A percentile compares a stretch with the other conserved stretches of the same genome.
These are phyloP conservation scores for Asobara japonica DNA, from an alignment of 1,140 invertebrate species.

Conservation along the genomic window DNA sequence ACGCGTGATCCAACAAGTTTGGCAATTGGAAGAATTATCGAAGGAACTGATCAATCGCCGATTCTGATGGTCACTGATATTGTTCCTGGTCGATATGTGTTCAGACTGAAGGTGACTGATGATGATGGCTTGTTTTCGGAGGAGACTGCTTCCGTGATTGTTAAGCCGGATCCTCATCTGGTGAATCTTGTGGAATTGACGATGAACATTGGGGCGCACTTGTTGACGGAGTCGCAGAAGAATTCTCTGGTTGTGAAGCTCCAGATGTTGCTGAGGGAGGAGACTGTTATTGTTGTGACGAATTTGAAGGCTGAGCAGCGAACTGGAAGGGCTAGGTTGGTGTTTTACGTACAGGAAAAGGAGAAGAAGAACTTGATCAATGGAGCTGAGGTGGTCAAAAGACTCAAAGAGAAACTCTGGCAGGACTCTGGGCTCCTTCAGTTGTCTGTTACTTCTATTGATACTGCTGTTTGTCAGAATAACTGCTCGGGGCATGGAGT, in stretches of 20 bases:
- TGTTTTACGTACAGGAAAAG: slow-evolving; percentile 72
- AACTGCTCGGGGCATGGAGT: slow-evolving; percentile 92
- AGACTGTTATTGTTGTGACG: slow-evolving; percentile 72
- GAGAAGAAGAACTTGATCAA: slow-evolving; percentile 62
- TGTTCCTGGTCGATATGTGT: slow-evolving; percentile 87
- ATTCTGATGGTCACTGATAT: slow-evolving; percentile 87
- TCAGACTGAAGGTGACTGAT: slow-evolving; percentile 88
- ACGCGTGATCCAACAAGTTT: slow-evolving; percentile 81
- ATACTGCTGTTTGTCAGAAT: slow-evolving; percentile 89
- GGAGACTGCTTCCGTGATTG: slow-evolving; percentile 86
- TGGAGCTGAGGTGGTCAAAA: slow-evolving; percentile 70
- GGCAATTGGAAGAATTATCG: slow-evolving; percentile 83
- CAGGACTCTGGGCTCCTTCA: slow-evolving; percentile 79
- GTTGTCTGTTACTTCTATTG: slow-evolving; percentile 77
- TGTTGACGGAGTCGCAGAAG: slow-evolving; percentile 80
- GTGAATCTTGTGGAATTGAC: slow-evolving; percentile 83
- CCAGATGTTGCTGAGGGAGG: slow-evolving; percentile 78
- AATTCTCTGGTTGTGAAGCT: slow-evolving; percentile 80
- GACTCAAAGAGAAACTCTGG: slow-evolving; percentile 74
- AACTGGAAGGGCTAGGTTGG: slow-evolving; percentile 70
- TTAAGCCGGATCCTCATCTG: slow-evolving; percentile 82
- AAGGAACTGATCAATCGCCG: slow-evolving; percentile 77
- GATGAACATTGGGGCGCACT: slow-evolving; percentile 76
- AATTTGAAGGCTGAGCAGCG: slow-evolving; percentile 70
- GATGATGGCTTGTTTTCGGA: slow-evolving; percentile 84